Evolutionary conservation across 2,888 invertebrate genomes (phyloP), one percentile per base, ranked within the genome.

Genomic region (Folsomia manolachei): DNA sequence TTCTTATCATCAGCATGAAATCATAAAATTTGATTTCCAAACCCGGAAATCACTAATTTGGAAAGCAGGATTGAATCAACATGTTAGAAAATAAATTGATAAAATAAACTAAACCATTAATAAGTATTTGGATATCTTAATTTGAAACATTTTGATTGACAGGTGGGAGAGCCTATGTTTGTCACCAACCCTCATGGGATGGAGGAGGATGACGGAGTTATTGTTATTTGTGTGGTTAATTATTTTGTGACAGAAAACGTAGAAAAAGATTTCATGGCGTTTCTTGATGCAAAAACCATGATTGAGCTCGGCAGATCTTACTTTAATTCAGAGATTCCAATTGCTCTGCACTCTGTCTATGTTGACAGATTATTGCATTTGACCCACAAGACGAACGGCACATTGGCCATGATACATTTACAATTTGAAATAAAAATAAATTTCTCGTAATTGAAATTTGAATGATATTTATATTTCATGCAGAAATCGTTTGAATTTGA

Each of bases 271-370:
- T 80, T 76, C 62, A 71, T 85, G 25, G 76, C 83, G 2, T 78
- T 85, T 27, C 78, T 85, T 26, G 82, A 84, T 79, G 84, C 83
- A 0, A 81, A 81, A 70, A 82, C 82, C 27, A 81, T 85, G 79
- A 81, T 71, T 2, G 85, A 85, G 78, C 69, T 84, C 0, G 84
- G 83, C 1, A 70, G 84, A 67, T 83, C 82, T 2, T 51, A 21
- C 9, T 78, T 83, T 61, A 72, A 71, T 19, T 39, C 78, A 7
- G 75, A 78, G 7, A 75, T 82, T 24, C 82, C 82, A 25, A 76
- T 79, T 23, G 78, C 82, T 4, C 77, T 82, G 24, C 83, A 83
- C 75, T 82, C 82, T 1, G 71, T n/a, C n/a, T n/a, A n/a, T n/a
- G n/a, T n/a, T n/a, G n/a, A n/a, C n/a, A n/a, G n/a, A n/a, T n/a